Evolutionary conservation across 2,113 vertebrate genomes (phyloP), one percentile per base, ranked within the genome.

Genomic region (Antennarius striatus): DNA sequence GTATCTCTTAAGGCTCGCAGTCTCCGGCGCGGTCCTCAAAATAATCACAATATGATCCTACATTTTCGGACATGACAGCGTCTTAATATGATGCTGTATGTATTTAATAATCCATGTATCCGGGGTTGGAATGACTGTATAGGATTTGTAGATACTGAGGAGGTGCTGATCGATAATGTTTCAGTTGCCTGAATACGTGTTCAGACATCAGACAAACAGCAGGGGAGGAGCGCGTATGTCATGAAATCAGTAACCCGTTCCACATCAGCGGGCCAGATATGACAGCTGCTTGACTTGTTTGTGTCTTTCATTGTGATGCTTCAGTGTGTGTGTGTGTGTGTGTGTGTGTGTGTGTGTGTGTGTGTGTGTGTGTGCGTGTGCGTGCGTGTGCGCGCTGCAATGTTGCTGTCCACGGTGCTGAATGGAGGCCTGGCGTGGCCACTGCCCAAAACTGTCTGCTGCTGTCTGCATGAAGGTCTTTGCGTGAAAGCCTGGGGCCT

Each of bases 371-470:
- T 77, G 4, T 77, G 71, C n/a, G 48, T 62, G 48, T 83, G 59
- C 77, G 67, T 67, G 59, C 81, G 83, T 79, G 77, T 77, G 4
- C 76, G 71, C 71, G 46, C 83, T 81, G 85, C 87, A 87, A 86
- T 77, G 83, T 81, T 79, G 60, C 90, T 91, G 83, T 91, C 90
- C 86, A 50, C 42, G 85, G 90, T 88, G 77, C 85, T 91, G 87
- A 85, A 84, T 30, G 4, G 28, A 69, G 86, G 87, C 90, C 87
- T 68, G 54, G 58, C 16, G 82, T 73, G 82, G 86, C 79, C 88
- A 86, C 75, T 81, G 85, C 82, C 86, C 79, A 73, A 72, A 9
- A 52, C 58, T 67, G 77, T 57, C 71, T 46, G 32, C 67, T 78
- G 75, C 66, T 76, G 68, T 62, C 64, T 77, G 68, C 54, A 30